Percentiles rank a stretch among this genome's conserved stretches.
These are phyloP conservation scores for Eufriesea mexicana DNA, from an alignment of 1,140 invertebrate genomes.

Conservation along the genomic window DNA sequence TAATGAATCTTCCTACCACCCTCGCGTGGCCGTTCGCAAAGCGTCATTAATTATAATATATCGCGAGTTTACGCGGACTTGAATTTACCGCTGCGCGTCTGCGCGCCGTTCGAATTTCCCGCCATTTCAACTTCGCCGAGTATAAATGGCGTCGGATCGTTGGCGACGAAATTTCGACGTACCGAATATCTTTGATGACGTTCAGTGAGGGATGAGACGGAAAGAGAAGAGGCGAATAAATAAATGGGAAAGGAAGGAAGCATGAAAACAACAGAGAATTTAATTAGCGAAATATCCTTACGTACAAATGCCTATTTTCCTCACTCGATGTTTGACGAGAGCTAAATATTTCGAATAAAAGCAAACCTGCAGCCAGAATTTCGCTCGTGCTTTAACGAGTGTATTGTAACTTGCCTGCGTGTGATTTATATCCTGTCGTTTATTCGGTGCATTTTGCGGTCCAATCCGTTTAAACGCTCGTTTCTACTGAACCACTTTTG, in stretches of 20 bases:
- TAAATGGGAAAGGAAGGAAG: neutral
- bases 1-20: too few relatives aligned
- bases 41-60: conserved; percentile 25
- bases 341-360: conserved; percentile 13
- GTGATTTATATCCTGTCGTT: conserved; percentile 8
- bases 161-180: neutral
- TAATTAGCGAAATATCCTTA: neutral
- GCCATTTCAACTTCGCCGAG: neutral
- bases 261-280: neutral
- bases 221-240: neutral
- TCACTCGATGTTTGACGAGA: neutral
- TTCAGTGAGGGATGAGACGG: too few relatives aligned
- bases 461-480: conserved; percentile 9
- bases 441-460: neutral
- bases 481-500: neutral
- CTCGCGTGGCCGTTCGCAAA: neutral
- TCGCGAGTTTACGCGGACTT: neutral
- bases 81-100: too few relatives aligned
- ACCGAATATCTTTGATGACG: too few relatives aligned
- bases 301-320: neutral
- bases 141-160: neutral
- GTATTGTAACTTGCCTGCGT: neutral
- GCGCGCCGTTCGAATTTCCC: neutral
- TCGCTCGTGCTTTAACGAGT: neutral
- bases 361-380: neutral